These are phyloP conservation scores for Pelecanoides urinatrix DNA, from an alignment of 2,113 vertebrate genomes.

Conservation along the genomic window DNA sequence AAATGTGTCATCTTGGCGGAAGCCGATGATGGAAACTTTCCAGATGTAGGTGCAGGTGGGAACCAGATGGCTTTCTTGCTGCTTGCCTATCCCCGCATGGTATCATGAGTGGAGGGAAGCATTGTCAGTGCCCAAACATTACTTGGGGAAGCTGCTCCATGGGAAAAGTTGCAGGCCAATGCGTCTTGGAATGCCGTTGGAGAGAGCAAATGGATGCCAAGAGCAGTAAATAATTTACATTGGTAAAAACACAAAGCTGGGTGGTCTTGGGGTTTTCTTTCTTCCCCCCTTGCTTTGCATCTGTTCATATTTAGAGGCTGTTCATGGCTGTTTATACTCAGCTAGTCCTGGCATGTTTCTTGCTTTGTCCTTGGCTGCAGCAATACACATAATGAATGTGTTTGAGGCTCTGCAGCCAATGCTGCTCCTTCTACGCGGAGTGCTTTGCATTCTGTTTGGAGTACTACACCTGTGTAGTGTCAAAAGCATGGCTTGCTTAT, in stretches of 20 bases:
- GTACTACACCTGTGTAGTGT: neutral
- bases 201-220: neutral
- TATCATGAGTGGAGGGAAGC: neutral
- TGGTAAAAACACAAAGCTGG: neutral
- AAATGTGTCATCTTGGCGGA: neutral
- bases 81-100: neutral
- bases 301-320: conserved; percentile 15
- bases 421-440: neutral
- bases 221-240: conserved; percentile 33
- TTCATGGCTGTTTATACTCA: neutral
- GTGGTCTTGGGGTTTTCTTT: conserved; percentile 7
- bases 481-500: neutral
- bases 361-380: neutral
- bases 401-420: neutral
- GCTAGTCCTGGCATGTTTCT: neutral
- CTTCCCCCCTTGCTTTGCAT: neutral
- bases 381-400: neutral
- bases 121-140: neutral
- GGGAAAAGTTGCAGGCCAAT: neutral
- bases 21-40: neutral
- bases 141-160: neutral
- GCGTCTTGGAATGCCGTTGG: neutral
- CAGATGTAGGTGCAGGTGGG: neutral
- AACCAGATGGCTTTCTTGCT: neutral
- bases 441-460: neutral